A percentile compares a stretch with the other conserved stretches of the same genome.
These are phyloP conservation scores for Passer domesticus DNA, from an alignment of 2,113 vertebrate genomes.

Conservation along the genomic window DNA sequence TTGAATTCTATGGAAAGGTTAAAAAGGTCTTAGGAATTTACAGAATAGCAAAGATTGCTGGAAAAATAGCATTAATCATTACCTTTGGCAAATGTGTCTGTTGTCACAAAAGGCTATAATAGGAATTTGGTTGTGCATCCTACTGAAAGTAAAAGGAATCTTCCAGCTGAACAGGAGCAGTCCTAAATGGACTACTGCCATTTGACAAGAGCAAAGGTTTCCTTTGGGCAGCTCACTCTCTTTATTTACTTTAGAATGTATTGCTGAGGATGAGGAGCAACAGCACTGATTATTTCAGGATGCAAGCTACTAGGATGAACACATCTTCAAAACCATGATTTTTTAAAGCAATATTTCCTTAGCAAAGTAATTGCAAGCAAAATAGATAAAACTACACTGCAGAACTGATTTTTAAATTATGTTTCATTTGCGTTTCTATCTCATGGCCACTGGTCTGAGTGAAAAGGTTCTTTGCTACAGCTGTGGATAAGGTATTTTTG, in stretches of 20 bases:
- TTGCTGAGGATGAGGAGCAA: neutral
- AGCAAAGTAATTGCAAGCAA: neutral
- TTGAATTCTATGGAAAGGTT: neutral
- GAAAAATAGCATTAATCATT: neutral
- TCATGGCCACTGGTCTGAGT: neutral
- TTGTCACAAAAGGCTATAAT: neutral
- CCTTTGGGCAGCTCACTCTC: neutral
- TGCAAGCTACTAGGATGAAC: neutral
- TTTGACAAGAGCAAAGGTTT: neutral
- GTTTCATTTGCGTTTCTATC: neutral
- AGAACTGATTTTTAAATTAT: neutral
- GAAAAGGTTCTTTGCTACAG: neutral
- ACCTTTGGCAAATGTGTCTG: neutral
- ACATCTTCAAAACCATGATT: neutral
- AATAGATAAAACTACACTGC: neutral
- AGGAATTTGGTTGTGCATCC: neutral
- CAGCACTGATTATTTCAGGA: neutral
- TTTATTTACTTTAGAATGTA: constrained; percentile 15
- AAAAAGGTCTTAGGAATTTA: neutral
- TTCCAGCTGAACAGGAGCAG: neutral
- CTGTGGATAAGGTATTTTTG: neutral
- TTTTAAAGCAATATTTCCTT: neutral
- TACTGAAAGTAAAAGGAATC: neutral
- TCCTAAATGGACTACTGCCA: neutral
- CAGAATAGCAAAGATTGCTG: neutral